Evolutionary conservation across 2,797 vertebrate species (phyloP), one percentile per base, ranked within the genome.

Genomic region (Kryptolebias ocellatus): DNA sequence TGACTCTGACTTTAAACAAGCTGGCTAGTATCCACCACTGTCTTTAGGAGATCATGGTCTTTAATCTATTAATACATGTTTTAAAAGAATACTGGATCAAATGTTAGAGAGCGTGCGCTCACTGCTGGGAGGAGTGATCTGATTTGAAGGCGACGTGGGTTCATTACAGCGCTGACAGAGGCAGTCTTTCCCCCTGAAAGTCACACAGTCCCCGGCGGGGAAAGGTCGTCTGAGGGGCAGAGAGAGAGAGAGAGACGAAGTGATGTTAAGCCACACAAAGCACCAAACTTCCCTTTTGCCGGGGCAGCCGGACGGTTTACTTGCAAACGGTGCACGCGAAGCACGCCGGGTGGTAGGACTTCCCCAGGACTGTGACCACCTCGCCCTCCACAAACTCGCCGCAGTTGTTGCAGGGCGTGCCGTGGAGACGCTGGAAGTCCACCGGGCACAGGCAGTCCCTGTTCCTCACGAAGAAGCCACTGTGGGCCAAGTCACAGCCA

Each of bases 311-410:
- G 24, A 28, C 14, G 5, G 59, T 90, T 95, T 95, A 99, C 98
- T 95, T 99, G 97, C 97, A 99, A 79, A 93, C 64, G 4, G 96
- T 95, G 72, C 98, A 99, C 72, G 95, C 96, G 70, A 99, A 99
- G 92, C 98, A 99, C 84, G 93, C 91, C 3, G 97, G 96, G 70
- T 99, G 98, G 74, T 99, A 99, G 29, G 95, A 97, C 89, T 97
- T 98, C 28, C 97, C 98, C 80, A 99, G 82, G 8, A 97, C 97
- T 0, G 96, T 97, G 77, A 99, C 95, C 45, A 98, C 96, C 86
- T 99, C 96, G 0, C 97, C 98, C 81, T 99, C 98, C 87, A 99
- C 96, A 0, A 98, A 99, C 6, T 98, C 96, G n/a, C 96, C 96
- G 0, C 98, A 99, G 83, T 91, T 93, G 0, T 94, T 96, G 90